Evolutionary conservation across 1,140 invertebrate species (phyloP).

Genomic region (Chymomyza costata): DNA sequence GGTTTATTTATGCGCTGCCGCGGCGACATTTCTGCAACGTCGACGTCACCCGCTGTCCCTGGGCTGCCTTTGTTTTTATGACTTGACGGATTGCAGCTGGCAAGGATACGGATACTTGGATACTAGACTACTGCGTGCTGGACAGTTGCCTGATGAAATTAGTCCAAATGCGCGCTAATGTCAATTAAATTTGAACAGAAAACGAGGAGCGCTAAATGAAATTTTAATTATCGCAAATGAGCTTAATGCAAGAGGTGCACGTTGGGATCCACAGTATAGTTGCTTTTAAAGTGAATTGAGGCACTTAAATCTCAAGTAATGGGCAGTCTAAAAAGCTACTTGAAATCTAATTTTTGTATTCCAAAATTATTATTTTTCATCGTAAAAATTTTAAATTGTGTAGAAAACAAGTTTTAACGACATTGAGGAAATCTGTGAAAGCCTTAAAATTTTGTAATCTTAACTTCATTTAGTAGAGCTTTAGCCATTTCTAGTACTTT

Average conservation of each 20-base stretch:
- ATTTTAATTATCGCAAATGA: conserved; percentile 71
- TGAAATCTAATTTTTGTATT: conserved; percentile 26
- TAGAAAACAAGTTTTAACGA: no score
- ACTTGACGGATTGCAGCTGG: conserved; percentile 56
- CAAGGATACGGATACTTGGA: conserved; percentile 1
- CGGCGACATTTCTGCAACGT: conserved; percentile 47
- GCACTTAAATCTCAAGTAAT: conserved; percentile 28
- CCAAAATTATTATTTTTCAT: no score
- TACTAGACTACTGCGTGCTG: conserved; percentile 2
- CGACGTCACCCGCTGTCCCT: not conserved
- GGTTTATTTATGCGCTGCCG: conserved; percentile 61
- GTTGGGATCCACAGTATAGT: not conserved
- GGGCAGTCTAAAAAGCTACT: conserved; percentile 32
- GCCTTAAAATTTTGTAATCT: no score
- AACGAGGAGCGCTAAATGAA: conserved; percentile 52
- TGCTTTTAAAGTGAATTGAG: no score
- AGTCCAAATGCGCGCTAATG: conserved; percentile 57
- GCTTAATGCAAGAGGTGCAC: conserved; percentile 4
- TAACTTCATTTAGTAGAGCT: no score
- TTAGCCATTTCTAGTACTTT: no score
- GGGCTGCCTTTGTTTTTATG: conserved; percentile 57
- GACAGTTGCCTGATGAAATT: conserved; percentile 29
- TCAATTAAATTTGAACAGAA: conserved; percentile 62
- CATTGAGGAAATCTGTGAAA: no score
- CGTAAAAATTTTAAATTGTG: no score